phyloP scores from a whole-genome alignment of 2,113 vertebrate species.

The Nyctereutes procyonoides region DNA sequence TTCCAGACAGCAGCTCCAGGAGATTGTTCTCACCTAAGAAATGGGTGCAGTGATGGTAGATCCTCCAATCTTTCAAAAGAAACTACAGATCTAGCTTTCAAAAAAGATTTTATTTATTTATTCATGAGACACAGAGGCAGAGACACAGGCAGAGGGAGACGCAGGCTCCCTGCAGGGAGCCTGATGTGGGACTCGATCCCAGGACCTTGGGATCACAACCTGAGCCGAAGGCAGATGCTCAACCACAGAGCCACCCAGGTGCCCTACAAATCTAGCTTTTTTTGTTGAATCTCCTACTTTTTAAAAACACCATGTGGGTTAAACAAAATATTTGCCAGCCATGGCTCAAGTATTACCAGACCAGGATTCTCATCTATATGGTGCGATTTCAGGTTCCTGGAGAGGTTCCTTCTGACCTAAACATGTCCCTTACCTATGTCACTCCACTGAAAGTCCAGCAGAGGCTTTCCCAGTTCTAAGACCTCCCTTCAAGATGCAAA shows the following conservation, averaged over 20 bases:
- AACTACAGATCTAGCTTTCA: neutral
- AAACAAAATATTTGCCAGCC: constrained; percentile 20
- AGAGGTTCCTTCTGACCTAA: neutral
- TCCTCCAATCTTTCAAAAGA: neutral
- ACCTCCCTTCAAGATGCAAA: neutral
- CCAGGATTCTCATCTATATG: neutral
- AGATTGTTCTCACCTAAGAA: neutral
- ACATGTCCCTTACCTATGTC: neutral
- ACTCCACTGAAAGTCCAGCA: neutral
- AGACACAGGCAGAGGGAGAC: too few species aligned
- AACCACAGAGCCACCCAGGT: too few species aligned
- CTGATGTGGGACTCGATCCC: too few species aligned
- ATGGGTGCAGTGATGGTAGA: neutral
- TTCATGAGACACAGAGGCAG: too few species aligned
- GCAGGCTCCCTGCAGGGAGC: too few species aligned
- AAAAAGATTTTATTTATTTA: neutral
- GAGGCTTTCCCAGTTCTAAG: neutral
- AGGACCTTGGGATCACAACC: too few species aligned
- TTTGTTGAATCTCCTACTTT: neutral
- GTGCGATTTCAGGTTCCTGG: neutral
- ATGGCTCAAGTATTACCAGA: neutral
- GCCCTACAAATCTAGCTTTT: neutral
- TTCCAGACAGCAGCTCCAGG: neutral
- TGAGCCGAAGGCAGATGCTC: too few species aligned
- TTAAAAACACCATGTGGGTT: neutral